These are phyloP conservation scores for Scotopteryx bipunctaria DNA, from an alignment of 2,888 invertebrate species.

Conservation along the genomic window DNA sequence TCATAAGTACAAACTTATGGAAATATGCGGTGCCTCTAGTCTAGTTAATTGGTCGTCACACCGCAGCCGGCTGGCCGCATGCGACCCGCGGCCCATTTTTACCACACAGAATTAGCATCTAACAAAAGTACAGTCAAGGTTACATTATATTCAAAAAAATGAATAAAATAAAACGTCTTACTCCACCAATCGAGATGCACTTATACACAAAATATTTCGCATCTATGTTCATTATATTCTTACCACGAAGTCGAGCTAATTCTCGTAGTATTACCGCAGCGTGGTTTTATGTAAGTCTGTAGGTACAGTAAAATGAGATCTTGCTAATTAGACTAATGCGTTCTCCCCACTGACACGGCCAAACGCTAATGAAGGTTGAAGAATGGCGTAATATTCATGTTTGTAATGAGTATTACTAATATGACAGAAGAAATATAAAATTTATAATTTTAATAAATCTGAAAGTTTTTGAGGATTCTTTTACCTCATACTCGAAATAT, in stretches of 20 bases:
- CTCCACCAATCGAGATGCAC: too few relatives aligned
- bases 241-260: too few relatives aligned
- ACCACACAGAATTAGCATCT: too few relatives aligned
- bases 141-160: too few relatives aligned
- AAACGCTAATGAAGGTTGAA: constrained; percentile 20
- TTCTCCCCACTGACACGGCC: constrained; percentile 8
- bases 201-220: too few relatives aligned
- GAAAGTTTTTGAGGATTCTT: too few relatives aligned
- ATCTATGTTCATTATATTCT: too few relatives aligned
- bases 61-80: neutral
- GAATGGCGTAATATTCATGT: constrained; percentile 11
- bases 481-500: too few relatives aligned
- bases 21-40: constrained; percentile 1
- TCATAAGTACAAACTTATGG: neutral
- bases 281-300: constrained; percentile 13
- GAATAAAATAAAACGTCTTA: too few relatives aligned
- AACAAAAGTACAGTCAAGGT: too few relatives aligned
- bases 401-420: neutral
- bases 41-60: neutral
- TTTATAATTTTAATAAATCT: neutral
- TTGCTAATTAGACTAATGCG: constrained; percentile 23
- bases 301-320: constrained; percentile 21
- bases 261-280: too few relatives aligned
- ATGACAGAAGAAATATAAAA: neutral
- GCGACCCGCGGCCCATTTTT: too few relatives aligned